Evolutionary conservation across 2,113 vertebrate genomes (phyloP), one percentile per base, ranked within the genome.

Genomic region (Aramus guarauna): DNA sequence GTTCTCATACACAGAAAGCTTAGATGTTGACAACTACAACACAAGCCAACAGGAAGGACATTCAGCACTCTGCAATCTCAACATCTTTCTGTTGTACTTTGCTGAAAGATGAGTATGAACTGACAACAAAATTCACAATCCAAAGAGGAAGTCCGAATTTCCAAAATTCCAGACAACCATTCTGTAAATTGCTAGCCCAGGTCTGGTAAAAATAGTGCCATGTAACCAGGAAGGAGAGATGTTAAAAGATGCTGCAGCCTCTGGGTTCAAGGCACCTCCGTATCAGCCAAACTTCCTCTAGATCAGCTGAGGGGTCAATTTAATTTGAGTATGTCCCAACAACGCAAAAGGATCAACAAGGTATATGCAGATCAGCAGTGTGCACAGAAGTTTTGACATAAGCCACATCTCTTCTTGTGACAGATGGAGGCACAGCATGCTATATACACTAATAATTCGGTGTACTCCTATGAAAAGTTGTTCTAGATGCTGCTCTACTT

Each of bases 331-430:
- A 12, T 3, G 14, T 5, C 26, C 32, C 52, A 63, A 3, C 16
- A 48, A 2, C 1, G 11, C 41, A 32, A 43, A 41, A 34, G 72
- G 41, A 71, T 32, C 79, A 37, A 1, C 2, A n/a, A n/a, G 32
- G 59, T 30, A 41, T 3, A 4, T 0, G 34, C 3, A 56, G n/a
- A 37, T 5, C 50, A 59, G 11, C 43, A 55, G 15, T 0, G 6
- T 24, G 53, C 85, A 48, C 75, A 50, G 6, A 19, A 69, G 16
- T 39, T 62, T 59, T 78, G 56, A 53, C 68, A 37, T 2, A 36
- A 92, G 59, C 50, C 64, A 17, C 1, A 1, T 22, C 32, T 32
- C 58, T 22, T 45, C 27, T 50, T 8, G 15, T 7, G 34, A 43
- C 69, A 91, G 69, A 64, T 82, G 53, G n/a, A 91, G 60, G 43